Base-by-base conservation (phyloP, 2,888 invertebrate species). In the Spodoptera littoralis region DNA sequence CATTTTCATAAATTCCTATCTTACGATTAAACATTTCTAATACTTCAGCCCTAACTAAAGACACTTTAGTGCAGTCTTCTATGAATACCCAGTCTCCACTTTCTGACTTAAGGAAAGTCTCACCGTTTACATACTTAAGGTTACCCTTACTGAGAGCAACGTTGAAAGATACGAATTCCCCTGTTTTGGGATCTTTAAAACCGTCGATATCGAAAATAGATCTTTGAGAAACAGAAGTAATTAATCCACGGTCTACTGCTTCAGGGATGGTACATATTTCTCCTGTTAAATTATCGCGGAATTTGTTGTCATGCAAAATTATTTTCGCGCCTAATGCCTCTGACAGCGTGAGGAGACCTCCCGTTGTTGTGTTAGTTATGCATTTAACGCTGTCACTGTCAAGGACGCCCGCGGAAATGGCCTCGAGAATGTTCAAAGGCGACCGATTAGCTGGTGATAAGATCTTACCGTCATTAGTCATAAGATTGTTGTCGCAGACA, bases 201-300 rank as follows among this genome's bases (percentile, higher is more conserved):
- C 97, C 98, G 80, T 98, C 98, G 68, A 99, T 98, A 88, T 98
- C 97, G 86, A 99, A 99, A 78, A 99, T 97, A 2, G 98, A 98
- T 88, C 97, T 97, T 86, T 98, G 97, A 5, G 97, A 96, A 22
- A 98, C 97, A 1, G 98, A 98, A 30, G 97, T 97, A 63, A 99
- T 97, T 50, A 98, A 96, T 73, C 99, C 99, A 65, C 97, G 96
- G 84, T 97, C 97, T 13, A 98, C 98, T 0, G 99, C 99, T 87
- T 99, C 98, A 18, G 96, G 96, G 69, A 99, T 96, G 24, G 96
- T 95, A 67, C 98, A 95, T 13, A 96, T 93, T 90, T 97, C 97
- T 50, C 96, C 96, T 0, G 97, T 97, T 75, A 96, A 94, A 64
- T 96, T 96, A 90, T 98, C 97, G 53, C 96, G 95, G 90, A 98